Percentiles rank a stretch among this genome's conserved stretches.
phyloP scores from a whole-genome alignment of 2,113 vertebrate species.

The Serilophus lunatus region DNA sequence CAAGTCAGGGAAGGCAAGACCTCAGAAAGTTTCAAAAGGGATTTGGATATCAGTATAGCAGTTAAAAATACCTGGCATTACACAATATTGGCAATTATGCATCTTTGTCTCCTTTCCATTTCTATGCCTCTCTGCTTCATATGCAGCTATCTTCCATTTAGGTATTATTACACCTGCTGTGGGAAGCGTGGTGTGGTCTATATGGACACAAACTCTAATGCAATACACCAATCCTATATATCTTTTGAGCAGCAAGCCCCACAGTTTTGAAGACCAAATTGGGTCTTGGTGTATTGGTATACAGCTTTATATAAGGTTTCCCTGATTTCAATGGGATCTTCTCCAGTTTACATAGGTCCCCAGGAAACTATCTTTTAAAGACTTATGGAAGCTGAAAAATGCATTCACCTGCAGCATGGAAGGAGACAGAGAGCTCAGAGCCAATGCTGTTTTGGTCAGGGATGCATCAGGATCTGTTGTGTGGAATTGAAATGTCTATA shows the following conservation, averaged over 20 bases:
- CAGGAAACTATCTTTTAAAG: neutral
- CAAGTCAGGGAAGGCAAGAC: slow-evolving; percentile 10
- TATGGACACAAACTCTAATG: neutral
- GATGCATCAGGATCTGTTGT: neutral
- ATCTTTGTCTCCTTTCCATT: neutral
- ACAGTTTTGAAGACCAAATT: neutral
- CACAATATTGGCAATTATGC: neutral
- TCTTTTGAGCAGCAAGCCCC: neutral
- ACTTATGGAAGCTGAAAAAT: neutral
- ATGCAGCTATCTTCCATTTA: neutral
- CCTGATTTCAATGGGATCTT: neutral
- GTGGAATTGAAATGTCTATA: neutral
- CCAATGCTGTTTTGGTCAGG: neutral
- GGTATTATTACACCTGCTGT: neutral
- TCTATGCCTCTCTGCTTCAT: accelerated
- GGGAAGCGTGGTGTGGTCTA: neutral
- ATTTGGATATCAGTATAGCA: neutral
- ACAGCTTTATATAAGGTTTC: neutral
- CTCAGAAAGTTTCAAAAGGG: neutral
- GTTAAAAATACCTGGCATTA: slow-evolving; percentile 4
- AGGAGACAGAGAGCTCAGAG: neutral
- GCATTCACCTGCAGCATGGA: neutral
- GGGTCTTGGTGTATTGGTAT: neutral
- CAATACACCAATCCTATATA: neutral
- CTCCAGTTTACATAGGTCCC: neutral